Percentiles rank a stretch among this genome's conserved stretches.
Conservation (phyloP, 2,888 invertebrate genomes). For the Athalia rosae region DNA sequence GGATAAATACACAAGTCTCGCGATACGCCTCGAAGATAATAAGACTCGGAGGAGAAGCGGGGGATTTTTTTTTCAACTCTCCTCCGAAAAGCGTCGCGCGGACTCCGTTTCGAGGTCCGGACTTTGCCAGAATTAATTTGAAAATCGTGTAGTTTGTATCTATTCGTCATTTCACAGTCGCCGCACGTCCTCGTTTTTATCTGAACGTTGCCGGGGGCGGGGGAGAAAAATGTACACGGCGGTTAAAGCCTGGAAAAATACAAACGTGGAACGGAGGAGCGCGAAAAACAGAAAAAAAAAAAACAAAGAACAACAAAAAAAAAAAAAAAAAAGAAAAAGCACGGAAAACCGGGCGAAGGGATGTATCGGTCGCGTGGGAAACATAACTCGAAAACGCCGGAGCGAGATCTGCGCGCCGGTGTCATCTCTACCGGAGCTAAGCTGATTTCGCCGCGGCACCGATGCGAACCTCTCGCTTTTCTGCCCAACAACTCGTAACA, state of each 20-base stretch:
- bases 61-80: slow-evolving; percentile 45
- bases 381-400: slow-evolving; percentile 57
- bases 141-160: slow-evolving; percentile 30
- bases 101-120: not conserved
- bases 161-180: slow-evolving; percentile 52
- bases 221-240: slow-evolving; percentile 16
- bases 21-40: not conserved
- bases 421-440: slow-evolving; percentile 39
- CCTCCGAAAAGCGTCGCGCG: not conserved
- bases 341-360: slow-evolving; percentile 51
- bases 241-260: slow-evolving; percentile 3
- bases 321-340: too few relatives aligned
- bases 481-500: slow-evolving; percentile 37
- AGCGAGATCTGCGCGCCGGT: slow-evolving; percentile 33
- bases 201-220: slow-evolving; percentile 59
- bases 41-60: not conserved
- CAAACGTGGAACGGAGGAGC: slow-evolving; percentile 39
- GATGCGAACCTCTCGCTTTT: slow-evolving; percentile 33
- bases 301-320: too few relatives aligned
- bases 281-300: too few relatives aligned
- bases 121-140: slow-evolving; percentile 27
- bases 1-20: not conserved
- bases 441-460: slow-evolving; percentile 30
- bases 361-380: slow-evolving; percentile 63
- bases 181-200: slow-evolving; percentile 62